Percentiles rank a stretch among this genome's conserved stretches.
These are phyloP conservation scores for Eurystomus gularis DNA, from an alignment of 2,113 vertebrate genomes.

Conservation along the genomic window DNA sequence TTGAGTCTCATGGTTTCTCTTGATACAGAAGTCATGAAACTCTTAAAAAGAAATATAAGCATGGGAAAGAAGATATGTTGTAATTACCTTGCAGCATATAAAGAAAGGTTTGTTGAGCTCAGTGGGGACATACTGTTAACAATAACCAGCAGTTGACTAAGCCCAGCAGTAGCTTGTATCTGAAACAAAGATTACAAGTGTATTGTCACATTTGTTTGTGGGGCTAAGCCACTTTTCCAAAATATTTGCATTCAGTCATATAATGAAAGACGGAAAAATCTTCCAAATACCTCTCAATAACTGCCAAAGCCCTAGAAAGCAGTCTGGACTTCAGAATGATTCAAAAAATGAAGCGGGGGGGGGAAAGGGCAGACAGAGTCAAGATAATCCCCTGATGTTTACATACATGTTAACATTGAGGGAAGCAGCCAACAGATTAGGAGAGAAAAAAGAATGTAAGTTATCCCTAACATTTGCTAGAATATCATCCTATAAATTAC, in stretches of 20 bases:
- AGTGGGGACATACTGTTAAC: not conserved
- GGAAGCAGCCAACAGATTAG: not conserved
- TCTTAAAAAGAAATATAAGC: not conserved
- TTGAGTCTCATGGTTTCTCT: not conserved
- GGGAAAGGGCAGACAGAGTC: not conserved
- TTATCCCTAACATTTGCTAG: constrained; percentile 1
- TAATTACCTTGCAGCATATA: not conserved
- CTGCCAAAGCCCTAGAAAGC: not conserved
- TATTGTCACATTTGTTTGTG: not conserved
- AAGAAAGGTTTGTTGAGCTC: not conserved
- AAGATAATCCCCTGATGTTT: not conserved
- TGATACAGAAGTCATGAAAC: not conserved
- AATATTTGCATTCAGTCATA: not conserved
- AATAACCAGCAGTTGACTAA: not conserved
- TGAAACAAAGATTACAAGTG: not conserved
- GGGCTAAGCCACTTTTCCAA: not conserved
- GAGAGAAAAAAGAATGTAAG: not conserved
- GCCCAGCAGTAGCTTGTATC: not conserved
- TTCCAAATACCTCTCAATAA: not conserved
- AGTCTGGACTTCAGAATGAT: not conserved
- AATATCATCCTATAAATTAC: not conserved
- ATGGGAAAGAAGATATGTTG: not conserved
- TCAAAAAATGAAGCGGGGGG: not conserved
- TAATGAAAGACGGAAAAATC: not conserved
- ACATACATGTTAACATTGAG: not conserved